Percentiles rank a stretch among this genome's conserved stretches.
Conservation (phyloP, 1,140 invertebrate genomes). For the Drosophila santomea region DNA sequence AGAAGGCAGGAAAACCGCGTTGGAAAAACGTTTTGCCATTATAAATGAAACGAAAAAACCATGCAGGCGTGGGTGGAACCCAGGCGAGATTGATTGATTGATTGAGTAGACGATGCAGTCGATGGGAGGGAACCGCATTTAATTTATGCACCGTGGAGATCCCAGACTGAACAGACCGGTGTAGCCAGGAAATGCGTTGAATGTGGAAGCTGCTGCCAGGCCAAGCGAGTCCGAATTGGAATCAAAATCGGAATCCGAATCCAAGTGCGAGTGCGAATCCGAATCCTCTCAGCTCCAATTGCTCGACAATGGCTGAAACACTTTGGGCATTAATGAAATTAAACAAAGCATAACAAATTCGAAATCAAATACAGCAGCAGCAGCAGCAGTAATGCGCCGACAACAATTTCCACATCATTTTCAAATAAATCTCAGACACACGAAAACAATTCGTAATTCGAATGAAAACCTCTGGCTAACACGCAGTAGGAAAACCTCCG, state of each 20-base stretch:
- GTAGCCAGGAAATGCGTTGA: conserved; percentile 37
- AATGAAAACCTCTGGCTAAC: conserved; percentile 41
- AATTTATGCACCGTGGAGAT: conserved; percentile 32
- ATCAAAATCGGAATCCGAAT: neutral
- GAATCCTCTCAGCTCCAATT: conserved; percentile 40
- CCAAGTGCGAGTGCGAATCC: neutral
- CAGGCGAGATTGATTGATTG: conserved; percentile 68
- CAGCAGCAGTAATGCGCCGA: neutral
- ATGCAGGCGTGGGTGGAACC: conserved; percentile 36
- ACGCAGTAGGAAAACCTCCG: conserved; percentile 51
- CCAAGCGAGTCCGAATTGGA: conserved; percentile 15
- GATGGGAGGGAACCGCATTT: conserved; percentile 22
- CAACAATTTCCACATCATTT: conserved; percentile 61
- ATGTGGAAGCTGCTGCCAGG: conserved; percentile 8
- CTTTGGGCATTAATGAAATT: conserved; percentile 60
- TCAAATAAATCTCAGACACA: conserved; percentile 60
- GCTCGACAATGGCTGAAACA: conserved; percentile 24
- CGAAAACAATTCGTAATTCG: conserved; percentile 60
- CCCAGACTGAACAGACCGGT: conserved; percentile 18
- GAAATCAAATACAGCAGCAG: conserved; percentile 34
- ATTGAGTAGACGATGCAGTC: conserved; percentile 28
- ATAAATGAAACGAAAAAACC: conserved; percentile 15
- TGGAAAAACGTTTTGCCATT: conserved; percentile 12
- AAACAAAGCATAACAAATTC: conserved; percentile 70
- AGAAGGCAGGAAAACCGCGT: conserved; percentile 42